Evolutionary conservation across 2,113 vertebrate genomes (phyloP), one percentile per base, ranked within the genome.

Genomic region (Chitala chitala): DNA sequence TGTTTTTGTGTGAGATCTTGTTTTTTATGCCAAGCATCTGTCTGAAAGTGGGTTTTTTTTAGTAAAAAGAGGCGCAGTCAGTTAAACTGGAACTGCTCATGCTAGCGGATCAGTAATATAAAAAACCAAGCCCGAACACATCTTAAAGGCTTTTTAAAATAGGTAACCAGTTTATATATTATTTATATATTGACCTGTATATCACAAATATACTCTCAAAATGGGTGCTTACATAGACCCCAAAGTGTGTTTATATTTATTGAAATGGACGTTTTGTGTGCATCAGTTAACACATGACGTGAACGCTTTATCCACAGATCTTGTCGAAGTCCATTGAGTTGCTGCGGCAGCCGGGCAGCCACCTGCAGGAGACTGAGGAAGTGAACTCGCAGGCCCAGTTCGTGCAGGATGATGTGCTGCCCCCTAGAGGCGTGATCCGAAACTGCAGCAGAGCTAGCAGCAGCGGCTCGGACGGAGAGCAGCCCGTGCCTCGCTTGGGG

Each of bases 281-380:
- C 7, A 63, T 63, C n/a, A 48, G 29, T 50, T n/a, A 31, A 29
- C 66, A 24, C 6, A 29, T 46, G 40, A 74, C 82, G 26, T 53
- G 36, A 17, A 44, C 42, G 64, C 69, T 82, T 70, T 85, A 77
- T 82, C 75, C 75, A 56, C 91, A 99, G 97, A 93, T 98, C 89
- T 92, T 99, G 73, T 99, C 95, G 56, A 95, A 96, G 88, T 96
- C 97, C 83, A 98, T 96, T 44, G 96, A 98, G 89, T 95, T 98
- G 90, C 89, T 98, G 79, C 94, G 95, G 86, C 94, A 96, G 89
- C 94, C 95, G 69, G 94, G 81, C 78, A 86, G 85, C 78, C 94
- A 96, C 85, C 91, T 97, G 80, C 94, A 95, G 79, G 97, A 98
- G 82, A 94, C 95, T 0, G 95, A 99, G 85, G 96, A 99, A 79